Percentiles rank a stretch among this genome's conserved stretches.
Conservation (phyloP, 1,140 invertebrate genomes). For the Calosoma granatense region DNA sequence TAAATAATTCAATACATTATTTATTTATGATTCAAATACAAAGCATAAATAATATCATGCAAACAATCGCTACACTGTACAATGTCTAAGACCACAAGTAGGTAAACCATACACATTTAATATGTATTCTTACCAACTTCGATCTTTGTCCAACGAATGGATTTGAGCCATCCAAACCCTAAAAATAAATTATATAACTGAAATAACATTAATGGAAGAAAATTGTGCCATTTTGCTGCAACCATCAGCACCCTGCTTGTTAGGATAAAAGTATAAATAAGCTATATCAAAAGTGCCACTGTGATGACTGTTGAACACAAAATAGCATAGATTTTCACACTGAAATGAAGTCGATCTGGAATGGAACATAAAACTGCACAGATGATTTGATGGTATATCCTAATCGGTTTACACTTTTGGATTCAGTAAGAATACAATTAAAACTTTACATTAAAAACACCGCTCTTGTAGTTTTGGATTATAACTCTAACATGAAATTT, state of each 20-base stretch:
- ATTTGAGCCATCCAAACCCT: slow-evolving; percentile 34
- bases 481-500: too few species aligned
- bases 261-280: not conserved
- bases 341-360: not conserved
- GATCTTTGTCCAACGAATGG: slow-evolving; percentile 35
- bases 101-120: slow-evolving; percentile 31
- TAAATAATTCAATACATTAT: not conserved
- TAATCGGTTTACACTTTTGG: too few species aligned
- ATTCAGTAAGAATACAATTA: too few species aligned
- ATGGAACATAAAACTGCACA: slow-evolving; percentile 9
- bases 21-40: too few species aligned
- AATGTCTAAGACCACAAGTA: slow-evolving; percentile 1
- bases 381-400: not conserved
- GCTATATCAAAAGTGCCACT: not conserved
- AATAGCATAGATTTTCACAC: not conserved
- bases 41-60: slow-evolving; percentile 6
- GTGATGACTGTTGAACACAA: not conserved
- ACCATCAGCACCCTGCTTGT: slow-evolving; percentile 1
- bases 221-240: slow-evolving; percentile 1
- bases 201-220: slow-evolving; percentile 13
- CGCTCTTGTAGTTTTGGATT: too few species aligned
- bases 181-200: slow-evolving; percentile 28
- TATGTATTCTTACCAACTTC: slow-evolving; percentile 36
- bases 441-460: too few species aligned
- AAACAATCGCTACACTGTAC: slow-evolving; percentile 5